A percentile compares a stretch with the other conserved stretches of the same genome.
Conservation (phyloP, 2,888 invertebrate species). For the Netelia melanura region DNA sequence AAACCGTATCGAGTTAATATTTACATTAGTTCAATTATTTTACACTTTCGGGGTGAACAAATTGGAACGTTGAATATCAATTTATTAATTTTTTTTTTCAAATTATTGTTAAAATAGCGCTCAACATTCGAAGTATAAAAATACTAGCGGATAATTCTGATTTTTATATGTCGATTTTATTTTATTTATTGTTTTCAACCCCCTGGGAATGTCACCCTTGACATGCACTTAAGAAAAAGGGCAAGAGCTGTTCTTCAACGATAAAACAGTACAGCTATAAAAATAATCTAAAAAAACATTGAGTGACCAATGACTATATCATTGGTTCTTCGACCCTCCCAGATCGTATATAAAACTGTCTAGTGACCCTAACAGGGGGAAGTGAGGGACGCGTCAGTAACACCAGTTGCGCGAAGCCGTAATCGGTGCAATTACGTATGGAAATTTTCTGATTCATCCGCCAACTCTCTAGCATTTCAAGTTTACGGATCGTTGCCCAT, state of each 20-base stretch:
- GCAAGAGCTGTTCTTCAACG: not conserved
- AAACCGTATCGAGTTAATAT: not conserved
- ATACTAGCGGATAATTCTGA: not conserved
- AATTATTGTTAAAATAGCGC: not conserved
- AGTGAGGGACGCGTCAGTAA: conserved; percentile 62
- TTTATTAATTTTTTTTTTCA: not conserved
- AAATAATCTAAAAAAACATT: not conserved
- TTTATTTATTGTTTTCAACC: not conserved
- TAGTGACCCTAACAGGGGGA: conserved; percentile 26
- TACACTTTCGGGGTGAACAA: not conserved
- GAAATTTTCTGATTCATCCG: conserved; percentile 83
- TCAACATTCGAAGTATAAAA: not conserved
- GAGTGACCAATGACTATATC: not conserved
- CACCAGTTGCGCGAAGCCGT: conserved; percentile 81
- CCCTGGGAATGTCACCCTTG: not conserved
- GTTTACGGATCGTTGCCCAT: conserved; percentile 63
- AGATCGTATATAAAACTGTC: not conserved
- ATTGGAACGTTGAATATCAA: not conserved
- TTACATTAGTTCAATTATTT: not conserved
- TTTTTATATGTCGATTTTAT: not conserved
- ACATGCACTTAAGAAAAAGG: not conserved
- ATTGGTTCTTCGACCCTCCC: not conserved
- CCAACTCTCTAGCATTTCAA: conserved; percentile 67
- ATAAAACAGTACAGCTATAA: too few species aligned
- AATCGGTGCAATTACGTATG: conserved; percentile 84